A percentile compares a stretch with the other conserved stretches of the same genome.
phyloP scores from a whole-genome alignment of 2,113 vertebrate species.

The Galemys pyrenaicus region DNA sequence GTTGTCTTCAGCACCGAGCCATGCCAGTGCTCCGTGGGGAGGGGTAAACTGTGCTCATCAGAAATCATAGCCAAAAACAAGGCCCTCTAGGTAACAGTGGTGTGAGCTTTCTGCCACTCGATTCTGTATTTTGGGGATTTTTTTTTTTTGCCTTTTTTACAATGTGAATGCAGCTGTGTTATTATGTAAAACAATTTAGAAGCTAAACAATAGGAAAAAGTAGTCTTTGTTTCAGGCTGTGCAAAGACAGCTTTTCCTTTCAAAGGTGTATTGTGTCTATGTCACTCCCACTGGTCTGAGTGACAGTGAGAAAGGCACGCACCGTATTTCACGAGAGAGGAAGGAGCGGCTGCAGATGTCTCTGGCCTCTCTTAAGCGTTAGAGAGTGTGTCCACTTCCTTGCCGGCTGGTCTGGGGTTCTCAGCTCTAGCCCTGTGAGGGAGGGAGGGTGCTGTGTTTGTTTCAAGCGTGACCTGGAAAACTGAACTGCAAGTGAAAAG shows the following conservation, averaged over 20 bases:
- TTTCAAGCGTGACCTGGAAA: background rate
- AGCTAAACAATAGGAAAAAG: background rate
- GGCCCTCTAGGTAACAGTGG: background rate
- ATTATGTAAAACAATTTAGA: background rate
- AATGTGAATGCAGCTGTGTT: background rate
- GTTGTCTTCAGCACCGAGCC: background rate
- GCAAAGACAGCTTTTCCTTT: background rate
- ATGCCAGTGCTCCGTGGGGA: rapidly evolving
- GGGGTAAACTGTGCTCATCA: background rate
- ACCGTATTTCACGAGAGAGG: background rate
- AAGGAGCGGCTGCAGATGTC: background rate
- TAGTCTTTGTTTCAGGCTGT: background rate
- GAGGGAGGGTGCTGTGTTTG: background rate
- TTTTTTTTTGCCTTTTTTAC: background rate
- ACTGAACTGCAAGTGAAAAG: background rate
- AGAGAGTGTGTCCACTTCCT: background rate
- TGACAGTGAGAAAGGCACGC: background rate
- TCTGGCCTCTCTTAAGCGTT: background rate
- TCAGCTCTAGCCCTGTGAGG: rapidly evolving
- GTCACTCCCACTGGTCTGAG: background rate
- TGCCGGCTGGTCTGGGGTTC: background rate
- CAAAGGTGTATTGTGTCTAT: background rate
- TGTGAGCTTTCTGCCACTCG: background rate
- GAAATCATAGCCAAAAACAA: background rate
- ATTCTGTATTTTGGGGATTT: background rate